Conservation (phyloP, 1,140 invertebrate species). For the Calephelis nemesis region DNA sequence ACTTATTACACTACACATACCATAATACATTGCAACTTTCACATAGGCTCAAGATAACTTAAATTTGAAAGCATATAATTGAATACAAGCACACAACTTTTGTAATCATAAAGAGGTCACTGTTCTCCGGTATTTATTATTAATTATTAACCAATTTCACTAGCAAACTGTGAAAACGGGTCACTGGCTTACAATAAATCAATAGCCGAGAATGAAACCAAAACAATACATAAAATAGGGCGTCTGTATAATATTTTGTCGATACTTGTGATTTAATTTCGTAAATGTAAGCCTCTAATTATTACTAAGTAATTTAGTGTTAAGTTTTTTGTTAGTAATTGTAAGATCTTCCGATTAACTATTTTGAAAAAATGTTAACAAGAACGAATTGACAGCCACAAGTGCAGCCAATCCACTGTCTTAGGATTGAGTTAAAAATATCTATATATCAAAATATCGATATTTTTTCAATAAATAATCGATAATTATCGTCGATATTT, state of each 20-base stretch:
- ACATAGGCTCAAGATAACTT: background rate
- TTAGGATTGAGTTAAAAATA: too few species aligned
- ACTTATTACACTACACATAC: slow-evolving; percentile 24
- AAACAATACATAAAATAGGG: slow-evolving; percentile 51
- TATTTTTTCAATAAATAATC: too few species aligned
- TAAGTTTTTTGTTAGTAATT: too few species aligned
- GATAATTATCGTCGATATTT: too few species aligned
- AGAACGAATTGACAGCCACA: too few species aligned
- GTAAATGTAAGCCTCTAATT: too few species aligned
- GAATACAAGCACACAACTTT: background rate
- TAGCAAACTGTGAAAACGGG: slow-evolving; percentile 66
- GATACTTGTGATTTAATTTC: background rate
- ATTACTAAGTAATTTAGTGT: too few species aligned
- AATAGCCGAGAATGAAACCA: slow-evolving; percentile 69
- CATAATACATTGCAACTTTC: slow-evolving; percentile 28
- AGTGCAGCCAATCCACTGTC: too few species aligned
- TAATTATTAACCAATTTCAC: slow-evolving; percentile 68
- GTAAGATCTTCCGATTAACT: too few species aligned
- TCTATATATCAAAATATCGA: too few species aligned
- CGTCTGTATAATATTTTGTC: background rate
- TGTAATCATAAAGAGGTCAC: slow-evolving; percentile 21
- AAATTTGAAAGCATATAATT: background rate
- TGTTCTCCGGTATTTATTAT: slow-evolving; percentile 41
- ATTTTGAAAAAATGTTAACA: too few species aligned
- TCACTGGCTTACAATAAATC: slow-evolving; percentile 74